Base-by-base conservation (phyloP, 2,113 vertebrate species). In the Labeo catla region DNA sequence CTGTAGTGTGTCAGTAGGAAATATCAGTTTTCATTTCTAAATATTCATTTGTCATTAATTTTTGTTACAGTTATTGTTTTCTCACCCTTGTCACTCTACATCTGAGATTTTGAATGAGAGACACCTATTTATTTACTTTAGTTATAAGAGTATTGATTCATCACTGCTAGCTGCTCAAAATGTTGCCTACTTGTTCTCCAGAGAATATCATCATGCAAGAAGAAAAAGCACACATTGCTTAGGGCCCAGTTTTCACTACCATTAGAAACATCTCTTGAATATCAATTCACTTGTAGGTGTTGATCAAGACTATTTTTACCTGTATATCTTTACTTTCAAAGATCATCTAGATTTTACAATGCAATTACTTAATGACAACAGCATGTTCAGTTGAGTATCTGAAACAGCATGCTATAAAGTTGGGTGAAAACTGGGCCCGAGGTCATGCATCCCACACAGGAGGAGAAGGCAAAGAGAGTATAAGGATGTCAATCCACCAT, bases 401-500 rank as follows among this genome's bases (percentile, higher is more conserved):
- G 59, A 45, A 65, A 66, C 43, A 16, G 28, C 28, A 52, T 59
- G 36, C 63, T 28, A 36, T 9, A 49, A 8, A 85, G 83, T 49
- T 70, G 34, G 28, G 65, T 87, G 81, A 77, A 80, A 83, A 50
- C 79, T 87, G 84, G 43, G 70, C 83, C 63, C 19, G 54, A 87
- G 19, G 52, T 86, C 80, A 88, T 88, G 83, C 83, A 23, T 80
- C 28, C 66, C 63, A 54, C 85, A 83, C 79, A 87, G 66, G 77
- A 83, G 83, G 84, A 87, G 87, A 89, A 91, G 70, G 72, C 83
- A 84, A 89, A 92, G 88, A 93, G 86, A 92, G 89, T 92, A 88
- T 92, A 92, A 92, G 82, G 88, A 89, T 88, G 91, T 93, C 66
- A 87, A 28, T 90, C 83, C 89, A 91, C 90, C 92, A 95, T 95